Evolutionary conservation across 2,113 vertebrate species (phyloP).

Genomic region (Tauraco erythrolophus): DNA sequence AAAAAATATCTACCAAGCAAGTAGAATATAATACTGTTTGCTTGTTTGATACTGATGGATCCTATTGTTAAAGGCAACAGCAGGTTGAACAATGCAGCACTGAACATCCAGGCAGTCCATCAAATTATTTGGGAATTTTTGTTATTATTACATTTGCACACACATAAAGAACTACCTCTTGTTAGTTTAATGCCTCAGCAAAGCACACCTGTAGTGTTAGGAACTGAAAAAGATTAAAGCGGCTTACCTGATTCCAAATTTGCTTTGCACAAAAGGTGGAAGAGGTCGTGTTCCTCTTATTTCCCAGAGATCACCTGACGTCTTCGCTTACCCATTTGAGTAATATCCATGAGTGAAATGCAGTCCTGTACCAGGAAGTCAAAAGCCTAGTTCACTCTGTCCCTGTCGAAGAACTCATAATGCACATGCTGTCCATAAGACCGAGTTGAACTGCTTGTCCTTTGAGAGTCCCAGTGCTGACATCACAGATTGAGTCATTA

Average conservation of each 20-base stretch:
- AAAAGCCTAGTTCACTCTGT: not conserved
- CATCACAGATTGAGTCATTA: not conserved
- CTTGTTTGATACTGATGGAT: not conserved
- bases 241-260: not conserved
- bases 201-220: not conserved
- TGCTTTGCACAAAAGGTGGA: not conserved
- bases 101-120: not conserved
- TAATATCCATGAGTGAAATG: not conserved
- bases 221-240: not conserved
- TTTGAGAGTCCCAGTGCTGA: not conserved
- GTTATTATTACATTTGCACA: not conserved
- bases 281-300: not conserved
- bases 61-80: not conserved
- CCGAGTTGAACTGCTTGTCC: not conserved
- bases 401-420: fast-evolving
- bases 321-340: not conserved
- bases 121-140: not conserved
- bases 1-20: not conserved
- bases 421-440: not conserved
- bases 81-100: not conserved
- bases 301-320: not conserved
- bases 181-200: not conserved
- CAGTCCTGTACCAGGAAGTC: not conserved
- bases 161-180: not conserved
- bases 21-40: not conserved